Percentiles rank a stretch among this genome's conserved stretches.
These are phyloP conservation scores for Carassius gibelio DNA, from an alignment of 2,113 vertebrate species.

Conservation along the genomic window DNA sequence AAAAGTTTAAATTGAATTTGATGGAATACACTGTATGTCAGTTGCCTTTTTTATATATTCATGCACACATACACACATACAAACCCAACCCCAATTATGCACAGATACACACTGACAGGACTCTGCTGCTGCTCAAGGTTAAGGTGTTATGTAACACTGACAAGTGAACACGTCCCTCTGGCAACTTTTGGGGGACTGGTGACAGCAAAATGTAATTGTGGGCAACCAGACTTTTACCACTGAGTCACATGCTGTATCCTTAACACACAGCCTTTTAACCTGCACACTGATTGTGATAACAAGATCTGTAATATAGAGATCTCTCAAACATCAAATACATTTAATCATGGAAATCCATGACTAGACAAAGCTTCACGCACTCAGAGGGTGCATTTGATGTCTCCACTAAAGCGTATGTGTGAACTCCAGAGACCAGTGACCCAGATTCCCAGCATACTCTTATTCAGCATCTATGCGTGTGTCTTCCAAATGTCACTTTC, in stretches of 20 bases:
- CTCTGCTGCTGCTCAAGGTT: neutral
- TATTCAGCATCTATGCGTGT: neutral
- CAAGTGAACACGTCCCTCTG: conserved; percentile 1
- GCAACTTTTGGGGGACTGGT: neutral
- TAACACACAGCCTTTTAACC: neutral
- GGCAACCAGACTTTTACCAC: neutral
- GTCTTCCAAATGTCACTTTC: conserved; percentile 38
- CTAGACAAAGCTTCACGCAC: neutral
- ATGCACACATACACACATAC: neutral
- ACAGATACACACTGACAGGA: neutral
- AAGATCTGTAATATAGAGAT: neutral
- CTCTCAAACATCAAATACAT: neutral
- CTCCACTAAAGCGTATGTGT: conserved; percentile 30
- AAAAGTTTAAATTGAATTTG: neutral
- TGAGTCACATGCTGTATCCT: neutral
- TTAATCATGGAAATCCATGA: conserved; percentile 8
- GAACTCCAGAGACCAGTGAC: conserved; percentile 54
- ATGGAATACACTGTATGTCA: neutral
- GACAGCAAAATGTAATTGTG: conserved; percentile 10
- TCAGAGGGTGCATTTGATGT: conserved; percentile 7
- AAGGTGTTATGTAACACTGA: conserved; percentile 15
- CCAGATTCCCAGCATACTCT: conserved; percentile 48
- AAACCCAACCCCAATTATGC: neutral
- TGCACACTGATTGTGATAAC: neutral
- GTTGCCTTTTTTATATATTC: neutral